Evolutionary conservation across 2,113 vertebrate species (phyloP), one percentile per base, ranked within the genome.

Genomic region (Toxotes chatareus): DNA sequence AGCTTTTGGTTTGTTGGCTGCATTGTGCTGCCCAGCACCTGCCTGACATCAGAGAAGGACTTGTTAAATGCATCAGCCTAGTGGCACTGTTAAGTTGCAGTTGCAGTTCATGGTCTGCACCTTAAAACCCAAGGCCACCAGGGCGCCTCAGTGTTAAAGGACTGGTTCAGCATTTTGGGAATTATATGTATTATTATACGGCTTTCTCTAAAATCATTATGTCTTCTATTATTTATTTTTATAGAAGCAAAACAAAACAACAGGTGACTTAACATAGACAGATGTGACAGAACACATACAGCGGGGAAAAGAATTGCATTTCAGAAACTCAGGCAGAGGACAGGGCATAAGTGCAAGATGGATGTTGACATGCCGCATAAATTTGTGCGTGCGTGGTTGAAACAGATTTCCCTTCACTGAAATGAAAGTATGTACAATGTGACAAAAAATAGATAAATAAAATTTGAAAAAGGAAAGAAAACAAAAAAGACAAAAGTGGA

Each of bases 1-100:
- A 72, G 74, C 75, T 27, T 32, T 42, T 70, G 23, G 56, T 46
- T 21, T 62, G 53, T 53, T 34, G 46, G 55, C 55, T 55, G 47
- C n/a, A 13, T 49, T 64, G 8, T 61, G 27, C 21, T 5, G 8
- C 65, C 44, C 65, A 47, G 16, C 63, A 47, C 44, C 63, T 32
- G 42, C 14, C 23, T 47, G 42, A 67, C 46, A 23, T 63, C 21
- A 62, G 46, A 73, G 42, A 40, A 36, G 40, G 46, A 51, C 46
- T 23, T 61, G 56, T 61, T 61, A 47, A 61, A 60, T 51, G 65
- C 46, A 13, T 51, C 70, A 67, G 44, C 21, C 16, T 23, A 17
- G 13, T 34, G 14, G 27, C 63, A 44, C 53, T 57, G 27, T 34
- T 49, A 1, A 21, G 32, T 21, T 68, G n/a, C 51, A 42, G 4